Evolutionary conservation across 1,140 invertebrate genomes (phyloP).

Genomic region (Drosophila simulans): DNA sequence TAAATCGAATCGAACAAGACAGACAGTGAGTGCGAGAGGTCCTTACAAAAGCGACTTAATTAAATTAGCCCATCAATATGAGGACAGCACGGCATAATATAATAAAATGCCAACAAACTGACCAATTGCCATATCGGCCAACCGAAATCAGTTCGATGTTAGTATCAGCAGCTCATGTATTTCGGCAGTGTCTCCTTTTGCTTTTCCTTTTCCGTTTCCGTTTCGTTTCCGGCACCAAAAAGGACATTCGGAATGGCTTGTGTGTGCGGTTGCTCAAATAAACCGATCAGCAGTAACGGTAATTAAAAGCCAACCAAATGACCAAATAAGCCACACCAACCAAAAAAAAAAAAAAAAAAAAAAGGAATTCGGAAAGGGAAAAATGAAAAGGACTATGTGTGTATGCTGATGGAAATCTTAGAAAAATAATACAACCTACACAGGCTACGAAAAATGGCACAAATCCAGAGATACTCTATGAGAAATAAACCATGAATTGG

Average conservation of each 20-base stretch:
- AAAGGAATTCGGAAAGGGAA: not conserved
- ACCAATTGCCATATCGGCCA: slow-evolving; percentile 62
- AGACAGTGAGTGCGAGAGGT: slow-evolving; percentile 2
- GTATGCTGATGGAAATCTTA: slow-evolving; percentile 63
- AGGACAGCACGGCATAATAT: slow-evolving; percentile 11
- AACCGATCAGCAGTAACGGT: slow-evolving; percentile 74
- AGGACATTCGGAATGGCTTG: not conserved
- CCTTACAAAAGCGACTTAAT: slow-evolving; percentile 61
- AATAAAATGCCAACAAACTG: slow-evolving; percentile 61
- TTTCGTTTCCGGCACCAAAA: not conserved
- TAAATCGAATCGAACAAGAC: slow-evolving; percentile 61
- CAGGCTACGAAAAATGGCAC: not conserved
- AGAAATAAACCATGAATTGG: not conserved
- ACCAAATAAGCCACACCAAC: slow-evolving; percentile 62
- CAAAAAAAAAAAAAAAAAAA: slow-evolving; percentile 15
- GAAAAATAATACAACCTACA: slow-evolving; percentile 33
- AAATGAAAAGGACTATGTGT: not conserved
- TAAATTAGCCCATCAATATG: slow-evolving; percentile 73
- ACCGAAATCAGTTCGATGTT: slow-evolving; percentile 18
- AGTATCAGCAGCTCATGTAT: not conserved
- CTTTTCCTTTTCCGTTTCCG: too few relatives aligned
- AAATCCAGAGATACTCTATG: slow-evolving; percentile 5
- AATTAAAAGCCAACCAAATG: slow-evolving; percentile 84
- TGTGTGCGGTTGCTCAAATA: slow-evolving; percentile 57
- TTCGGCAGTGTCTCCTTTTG: not conserved